phyloP scores from a whole-genome alignment of 2,113 vertebrate genomes.

The Pelmatolapia mariae region DNA sequence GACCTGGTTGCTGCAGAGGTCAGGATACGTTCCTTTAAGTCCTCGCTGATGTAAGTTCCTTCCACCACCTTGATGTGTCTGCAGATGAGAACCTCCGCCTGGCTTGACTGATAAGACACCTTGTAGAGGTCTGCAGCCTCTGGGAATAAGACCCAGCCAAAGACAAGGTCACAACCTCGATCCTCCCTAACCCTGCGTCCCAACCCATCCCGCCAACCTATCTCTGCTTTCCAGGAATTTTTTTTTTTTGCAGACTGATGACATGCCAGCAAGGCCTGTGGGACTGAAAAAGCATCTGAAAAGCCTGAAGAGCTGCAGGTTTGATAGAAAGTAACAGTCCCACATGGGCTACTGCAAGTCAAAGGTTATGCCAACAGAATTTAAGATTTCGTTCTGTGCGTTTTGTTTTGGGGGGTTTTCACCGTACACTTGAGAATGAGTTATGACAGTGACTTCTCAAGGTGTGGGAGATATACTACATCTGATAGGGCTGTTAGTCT shows the following conservation, averaged over 20 bases:
- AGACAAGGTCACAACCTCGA: constrained; percentile 54
- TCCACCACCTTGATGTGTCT: constrained; percentile 14
- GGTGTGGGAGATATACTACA: background rate
- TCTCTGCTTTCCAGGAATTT: background rate
- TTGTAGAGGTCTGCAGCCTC: background rate
- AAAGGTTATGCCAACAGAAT: constrained; percentile 40
- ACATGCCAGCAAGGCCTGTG: background rate
- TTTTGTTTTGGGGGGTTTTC: background rate
- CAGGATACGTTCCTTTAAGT: background rate
- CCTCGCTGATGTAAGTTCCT: background rate
- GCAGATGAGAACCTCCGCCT: constrained; percentile 21
- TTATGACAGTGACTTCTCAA: constrained; percentile 14
- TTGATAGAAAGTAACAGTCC: constrained; percentile 7
- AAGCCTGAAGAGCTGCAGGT: background rate
- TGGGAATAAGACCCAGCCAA: constrained; percentile 18
- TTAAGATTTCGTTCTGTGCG: background rate
- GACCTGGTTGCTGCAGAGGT: constrained; percentile 10
- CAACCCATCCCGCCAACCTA: background rate
- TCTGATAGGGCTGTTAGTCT: constrained; percentile 14
- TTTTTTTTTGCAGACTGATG: background rate
- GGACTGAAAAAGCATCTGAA: background rate
- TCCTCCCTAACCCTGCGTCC: background rate
- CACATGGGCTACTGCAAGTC: background rate
- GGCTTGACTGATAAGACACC: constrained; percentile 34
- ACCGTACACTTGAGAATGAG: background rate